These are phyloP conservation scores for Betta splendens DNA, from an alignment of 2,797 vertebrate species.

Conservation along the genomic window DNA sequence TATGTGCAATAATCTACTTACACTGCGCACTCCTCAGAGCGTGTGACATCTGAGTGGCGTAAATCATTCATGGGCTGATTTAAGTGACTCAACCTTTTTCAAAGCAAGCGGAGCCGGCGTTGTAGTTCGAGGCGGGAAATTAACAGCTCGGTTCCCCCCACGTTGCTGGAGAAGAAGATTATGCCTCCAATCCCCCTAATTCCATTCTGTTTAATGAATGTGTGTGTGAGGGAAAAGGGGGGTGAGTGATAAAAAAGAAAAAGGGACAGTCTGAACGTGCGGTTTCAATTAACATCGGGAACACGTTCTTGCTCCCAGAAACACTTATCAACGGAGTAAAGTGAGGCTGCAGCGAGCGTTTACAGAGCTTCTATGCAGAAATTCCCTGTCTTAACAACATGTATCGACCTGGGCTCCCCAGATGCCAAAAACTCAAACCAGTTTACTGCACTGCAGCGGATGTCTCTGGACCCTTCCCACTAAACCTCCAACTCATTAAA, in stretches of 20 bases:
- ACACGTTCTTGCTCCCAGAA: slow-evolving; percentile 12
- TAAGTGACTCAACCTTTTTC: slow-evolving; percentile 40
- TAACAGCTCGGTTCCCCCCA: slow-evolving; percentile 58
- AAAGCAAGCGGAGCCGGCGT: slow-evolving; percentile 40
- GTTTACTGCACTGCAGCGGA: background rate
- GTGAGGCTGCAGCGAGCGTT: slow-evolving; percentile 6
- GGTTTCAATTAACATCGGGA: slow-evolving; percentile 46
- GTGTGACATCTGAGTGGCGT: slow-evolving; percentile 38
- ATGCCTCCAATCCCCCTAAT: slow-evolving; percentile 74
- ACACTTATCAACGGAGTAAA: slow-evolving; percentile 8
- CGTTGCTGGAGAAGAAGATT: slow-evolving; percentile 68
- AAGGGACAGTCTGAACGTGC: slow-evolving; percentile 20
- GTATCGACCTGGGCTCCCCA: background rate
- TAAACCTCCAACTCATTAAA: slow-evolving; percentile 29
- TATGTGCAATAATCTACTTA: slow-evolving; percentile 15
- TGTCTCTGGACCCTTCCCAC: slow-evolving; percentile 17
- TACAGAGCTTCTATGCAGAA: background rate
- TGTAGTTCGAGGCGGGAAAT: slow-evolving; percentile 66
- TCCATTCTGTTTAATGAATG: slow-evolving; percentile 75
- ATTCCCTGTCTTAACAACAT: background rate
- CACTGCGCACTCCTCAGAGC: slow-evolving; percentile 22
- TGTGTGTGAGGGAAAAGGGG: slow-evolving; percentile 29
- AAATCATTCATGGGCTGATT: slow-evolving; percentile 55
- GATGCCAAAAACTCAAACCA: slow-evolving; percentile 13
- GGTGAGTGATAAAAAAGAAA: slow-evolving; percentile 40